Evolutionary conservation across 2,113 vertebrate species (phyloP).

Genomic region (Ctenomys sociabilis): DNA sequence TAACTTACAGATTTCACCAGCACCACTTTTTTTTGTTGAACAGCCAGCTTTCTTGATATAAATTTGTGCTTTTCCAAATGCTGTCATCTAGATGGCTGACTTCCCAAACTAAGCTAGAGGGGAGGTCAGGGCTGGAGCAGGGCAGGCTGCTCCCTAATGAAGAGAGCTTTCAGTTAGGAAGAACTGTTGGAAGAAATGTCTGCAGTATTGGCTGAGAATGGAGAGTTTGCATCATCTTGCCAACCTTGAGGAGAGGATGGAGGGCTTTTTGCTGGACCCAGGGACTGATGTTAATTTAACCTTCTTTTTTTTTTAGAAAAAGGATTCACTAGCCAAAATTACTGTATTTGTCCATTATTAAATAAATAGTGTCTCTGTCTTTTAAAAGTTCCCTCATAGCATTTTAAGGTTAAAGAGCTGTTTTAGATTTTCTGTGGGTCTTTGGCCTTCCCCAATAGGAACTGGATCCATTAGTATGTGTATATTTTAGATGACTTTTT

Average conservation of each 20-base stretch:
- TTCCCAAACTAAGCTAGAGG: conserved; percentile 80
- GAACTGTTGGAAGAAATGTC: conserved; percentile 67
- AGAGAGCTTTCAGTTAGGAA: conserved; percentile 79
- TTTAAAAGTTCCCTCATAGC: not conserved
- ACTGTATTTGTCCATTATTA: not conserved
- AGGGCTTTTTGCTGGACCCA: not conserved
- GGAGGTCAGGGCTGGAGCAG: conserved; percentile 82
- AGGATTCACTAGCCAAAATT: not conserved
- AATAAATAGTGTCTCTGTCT: not conserved
- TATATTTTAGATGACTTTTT: not conserved
- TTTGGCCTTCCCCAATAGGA: not conserved
- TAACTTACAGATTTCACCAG: conserved; percentile 68
- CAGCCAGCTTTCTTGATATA: conserved; percentile 82
- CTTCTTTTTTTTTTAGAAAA: not conserved
- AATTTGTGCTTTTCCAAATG: conserved; percentile 83
- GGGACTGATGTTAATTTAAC: conserved; percentile 22
- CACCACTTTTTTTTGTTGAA: conserved; percentile 51
- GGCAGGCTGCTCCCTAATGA: conserved; percentile 76
- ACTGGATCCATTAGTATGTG: not conserved
- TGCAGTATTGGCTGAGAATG: conserved; percentile 19
- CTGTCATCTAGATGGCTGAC: conserved; percentile 84
- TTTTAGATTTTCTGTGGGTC: not conserved
- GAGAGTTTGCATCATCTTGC: not conserved
- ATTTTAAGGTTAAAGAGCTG: not conserved
- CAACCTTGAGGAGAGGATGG: not conserved